phyloP scores from a whole-genome alignment of 2,888 invertebrate species.

The Pimpla rufipes region DNA sequence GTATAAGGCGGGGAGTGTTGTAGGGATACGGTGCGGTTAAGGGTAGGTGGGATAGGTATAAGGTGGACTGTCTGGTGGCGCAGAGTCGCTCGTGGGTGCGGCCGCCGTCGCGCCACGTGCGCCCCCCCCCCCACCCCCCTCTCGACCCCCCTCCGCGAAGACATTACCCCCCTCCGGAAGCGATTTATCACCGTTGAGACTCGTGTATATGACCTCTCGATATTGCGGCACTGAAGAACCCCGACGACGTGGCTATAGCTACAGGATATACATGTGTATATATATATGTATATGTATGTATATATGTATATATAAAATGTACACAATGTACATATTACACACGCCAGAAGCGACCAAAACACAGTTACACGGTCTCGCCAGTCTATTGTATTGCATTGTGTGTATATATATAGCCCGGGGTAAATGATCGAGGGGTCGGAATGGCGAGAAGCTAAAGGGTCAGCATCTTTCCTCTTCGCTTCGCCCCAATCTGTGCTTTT shows the following conservation, averaged over 20 bases:
- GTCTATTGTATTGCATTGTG: slow-evolving; percentile 53
- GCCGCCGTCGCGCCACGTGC: slow-evolving; percentile 42
- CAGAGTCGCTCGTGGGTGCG: slow-evolving; percentile 54
- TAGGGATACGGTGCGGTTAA: slow-evolving; percentile 9
- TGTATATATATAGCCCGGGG: slow-evolving; percentile 3
- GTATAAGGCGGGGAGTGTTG: background rate
- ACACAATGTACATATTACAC: too few species aligned
- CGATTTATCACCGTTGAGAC: slow-evolving; percentile 66
- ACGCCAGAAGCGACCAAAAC: slow-evolving; percentile 21
- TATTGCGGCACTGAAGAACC: slow-evolving; percentile 58
- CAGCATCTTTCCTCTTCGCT: slow-evolving; percentile 21
- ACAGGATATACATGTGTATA: too few species aligned
- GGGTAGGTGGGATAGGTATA: slow-evolving; percentile 34
- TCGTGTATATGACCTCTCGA: slow-evolving; percentile 64
- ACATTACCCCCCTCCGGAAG: slow-evolving; percentile 50
- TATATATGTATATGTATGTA: background rate
- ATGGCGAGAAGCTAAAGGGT: slow-evolving; percentile 46
- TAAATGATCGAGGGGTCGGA: slow-evolving; percentile 16
- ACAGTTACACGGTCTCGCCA: slow-evolving; percentile 36
- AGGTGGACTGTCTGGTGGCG: slow-evolving; percentile 38
- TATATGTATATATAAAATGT: slow-evolving; percentile 7
- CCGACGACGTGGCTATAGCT: background rate
- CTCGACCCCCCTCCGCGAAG: slow-evolving; percentile 58
- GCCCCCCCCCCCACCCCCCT: too few species aligned
- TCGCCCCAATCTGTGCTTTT: slow-evolving; percentile 4